Percentiles rank a stretch among this genome's conserved stretches.
These are phyloP conservation scores for Nyctereutes procyonoides DNA, from an alignment of 2,113 vertebrate species.

Conservation along the genomic window DNA sequence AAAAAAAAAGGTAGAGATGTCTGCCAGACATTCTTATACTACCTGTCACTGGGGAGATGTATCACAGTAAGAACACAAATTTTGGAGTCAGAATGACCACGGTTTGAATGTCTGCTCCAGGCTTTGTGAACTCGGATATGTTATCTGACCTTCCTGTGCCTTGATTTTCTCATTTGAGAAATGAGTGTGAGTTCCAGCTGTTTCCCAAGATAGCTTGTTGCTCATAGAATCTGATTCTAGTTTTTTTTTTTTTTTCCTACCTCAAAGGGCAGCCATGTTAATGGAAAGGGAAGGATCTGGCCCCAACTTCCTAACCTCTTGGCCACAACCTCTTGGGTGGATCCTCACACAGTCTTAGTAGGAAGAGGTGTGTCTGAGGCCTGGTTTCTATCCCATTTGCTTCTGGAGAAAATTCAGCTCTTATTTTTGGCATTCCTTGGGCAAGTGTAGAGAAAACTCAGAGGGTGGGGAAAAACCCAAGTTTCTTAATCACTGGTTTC, in stretches of 20 bases:
- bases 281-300: not conserved
- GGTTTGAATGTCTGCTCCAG: not conserved
- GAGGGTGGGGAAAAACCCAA: not conserved
- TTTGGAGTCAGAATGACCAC: not conserved
- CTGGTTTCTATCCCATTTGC: constrained; percentile 50
- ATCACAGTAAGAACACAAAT: not conserved
- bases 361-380: constrained; percentile 49
- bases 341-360: not conserved
- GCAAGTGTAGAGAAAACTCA: constrained; percentile 13
- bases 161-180: constrained; percentile 29
- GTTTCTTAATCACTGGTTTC: constrained; percentile 30
- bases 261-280: not conserved
- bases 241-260: not conserved
- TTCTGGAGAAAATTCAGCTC: constrained; percentile 47
- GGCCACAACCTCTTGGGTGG: not conserved
- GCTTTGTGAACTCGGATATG: not conserved
- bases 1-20: not conserved
- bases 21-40: not conserved
- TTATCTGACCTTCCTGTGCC: not conserved
- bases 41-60: not conserved
- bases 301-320: not conserved
- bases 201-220: not conserved
- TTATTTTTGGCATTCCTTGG: constrained; percentile 51
- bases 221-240: not conserved
- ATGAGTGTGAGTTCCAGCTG: not conserved